These are phyloP conservation scores for Sipunculus nudus DNA, from an alignment of 2,888 invertebrate genomes.

Conservation along the genomic window DNA sequence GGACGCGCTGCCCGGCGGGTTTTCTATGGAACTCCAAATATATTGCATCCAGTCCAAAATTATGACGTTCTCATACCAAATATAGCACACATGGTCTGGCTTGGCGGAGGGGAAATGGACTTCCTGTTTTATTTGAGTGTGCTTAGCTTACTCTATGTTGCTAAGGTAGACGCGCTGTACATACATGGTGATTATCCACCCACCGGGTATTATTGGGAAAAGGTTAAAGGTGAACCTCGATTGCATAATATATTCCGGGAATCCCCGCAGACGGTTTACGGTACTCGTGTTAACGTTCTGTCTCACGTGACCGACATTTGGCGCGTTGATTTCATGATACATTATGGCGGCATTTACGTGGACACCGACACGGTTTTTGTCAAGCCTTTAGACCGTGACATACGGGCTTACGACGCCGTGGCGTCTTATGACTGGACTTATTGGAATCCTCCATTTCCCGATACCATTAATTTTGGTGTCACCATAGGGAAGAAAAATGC, in stretches of 20 bases:
- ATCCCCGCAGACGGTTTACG: constrained; percentile 35
- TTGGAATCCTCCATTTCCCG: constrained; percentile 49
- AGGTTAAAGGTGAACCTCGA: constrained; percentile 43
- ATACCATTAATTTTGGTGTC: constrained; percentile 50
- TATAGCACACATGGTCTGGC: constrained; percentile 61
- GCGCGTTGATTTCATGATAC: constrained; percentile 57
- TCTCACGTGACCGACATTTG: constrained; percentile 61
- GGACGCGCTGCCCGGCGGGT: constrained; percentile 40
- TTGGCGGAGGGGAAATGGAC: constrained; percentile 51
- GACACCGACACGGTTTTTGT: constrained; percentile 62
- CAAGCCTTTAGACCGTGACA: constrained; percentile 36
- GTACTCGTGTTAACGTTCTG: constrained; percentile 47
- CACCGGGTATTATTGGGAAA: constrained; percentile 50
- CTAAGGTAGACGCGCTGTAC: constrained; percentile 49
- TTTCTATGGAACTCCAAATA: constrained; percentile 45
- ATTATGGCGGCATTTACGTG: constrained; percentile 62
- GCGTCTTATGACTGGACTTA: constrained; percentile 57
- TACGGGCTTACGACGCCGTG: constrained; percentile 50
- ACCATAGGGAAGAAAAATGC: constrained; percentile 52
- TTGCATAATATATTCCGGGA: constrained; percentile 37
- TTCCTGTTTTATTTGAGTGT: constrained; percentile 59
- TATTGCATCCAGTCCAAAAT: constrained; percentile 28
- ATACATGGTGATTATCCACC: constrained; percentile 55
- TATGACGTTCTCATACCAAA: constrained; percentile 50
- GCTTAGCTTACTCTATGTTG: constrained; percentile 52